These are phyloP conservation scores for Spodoptera litura DNA, from an alignment of 1,140 invertebrate genomes.

Conservation along the genomic window DNA sequence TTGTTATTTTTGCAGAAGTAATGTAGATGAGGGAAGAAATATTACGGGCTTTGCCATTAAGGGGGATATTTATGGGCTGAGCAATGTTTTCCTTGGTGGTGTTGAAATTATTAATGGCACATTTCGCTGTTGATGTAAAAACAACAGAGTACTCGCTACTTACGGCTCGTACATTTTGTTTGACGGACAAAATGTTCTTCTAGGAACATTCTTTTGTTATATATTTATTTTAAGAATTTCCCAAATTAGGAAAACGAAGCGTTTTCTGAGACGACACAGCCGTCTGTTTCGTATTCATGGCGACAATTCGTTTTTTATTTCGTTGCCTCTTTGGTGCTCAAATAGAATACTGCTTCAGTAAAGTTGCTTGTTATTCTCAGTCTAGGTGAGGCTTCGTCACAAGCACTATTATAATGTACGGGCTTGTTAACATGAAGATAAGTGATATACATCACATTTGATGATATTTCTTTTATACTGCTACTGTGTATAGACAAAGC, in stretches of 20 bases:
- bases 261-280: constrained; percentile 6
- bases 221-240: constrained; percentile 4
- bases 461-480: no score
- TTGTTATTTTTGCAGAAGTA: constrained; percentile 78
- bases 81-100: constrained; percentile 62
- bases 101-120: constrained; percentile 71
- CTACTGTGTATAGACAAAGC: no score
- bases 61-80: constrained; percentile 62
- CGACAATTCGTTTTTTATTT: not conserved
- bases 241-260: constrained; percentile 1
- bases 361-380: not conserved
- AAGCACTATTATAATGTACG: no score
- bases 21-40: constrained; percentile 75
- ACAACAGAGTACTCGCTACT: constrained; percentile 15
- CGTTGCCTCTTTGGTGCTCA: not conserved
- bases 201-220: not conserved
- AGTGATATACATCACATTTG: no score
- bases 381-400: no score
- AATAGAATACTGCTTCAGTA: not conserved
- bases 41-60: constrained; percentile 70
- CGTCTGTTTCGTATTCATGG: not conserved
- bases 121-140: constrained; percentile 51
- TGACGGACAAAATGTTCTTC: not conserved
- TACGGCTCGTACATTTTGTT: constrained; percentile 13
- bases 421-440: no score